phyloP scores from a whole-genome alignment of 1,140 invertebrate genomes.

The Panagrolaimus sp. region DNA sequence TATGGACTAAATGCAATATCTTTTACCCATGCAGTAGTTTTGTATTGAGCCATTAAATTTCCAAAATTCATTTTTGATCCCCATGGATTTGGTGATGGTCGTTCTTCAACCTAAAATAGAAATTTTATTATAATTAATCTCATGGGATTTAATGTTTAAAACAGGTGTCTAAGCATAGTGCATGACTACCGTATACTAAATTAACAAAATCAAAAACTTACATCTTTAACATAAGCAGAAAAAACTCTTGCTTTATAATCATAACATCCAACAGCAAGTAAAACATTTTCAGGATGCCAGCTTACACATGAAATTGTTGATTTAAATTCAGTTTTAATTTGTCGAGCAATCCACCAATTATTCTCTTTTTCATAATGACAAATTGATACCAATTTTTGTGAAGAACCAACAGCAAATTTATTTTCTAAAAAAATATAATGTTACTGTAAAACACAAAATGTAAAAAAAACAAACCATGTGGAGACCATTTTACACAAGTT shows the following conservation, averaged over 20 bases:
- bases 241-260: slow-evolving; percentile 93
- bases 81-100: slow-evolving; percentile 79
- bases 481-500: slow-evolving; percentile 98
- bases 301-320: slow-evolving; percentile 93
- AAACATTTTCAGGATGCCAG: slow-evolving; percentile 96
- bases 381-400: slow-evolving; percentile 85
- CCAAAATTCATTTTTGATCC: slow-evolving; percentile 81
- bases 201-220: slow-evolving; percentile 63
- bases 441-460: slow-evolving; percentile 64
- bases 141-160: neutral
- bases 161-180: slow-evolving; percentile 2
- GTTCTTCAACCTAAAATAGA: slow-evolving; percentile 66
- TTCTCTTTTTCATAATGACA: slow-evolving; percentile 91
- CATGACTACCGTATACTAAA: too few species aligned
- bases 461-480: slow-evolving; percentile 70
- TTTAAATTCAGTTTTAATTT: slow-evolving; percentile 95
- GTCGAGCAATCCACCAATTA: slow-evolving; percentile 82
- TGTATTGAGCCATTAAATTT: slow-evolving; percentile 82
- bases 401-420: slow-evolving; percentile 97
- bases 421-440: slow-evolving; percentile 70
- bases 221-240: slow-evolving; percentile 92
- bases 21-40: slow-evolving; percentile 86
- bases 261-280: slow-evolving; percentile 84
- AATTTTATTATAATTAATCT: slow-evolving; percentile 20
- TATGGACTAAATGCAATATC: slow-evolving; percentile 86